Evolutionary conservation across 1,140 invertebrate genomes (phyloP), one percentile per base, ranked within the genome.

Genomic region (Drosophila mojavensis): DNA sequence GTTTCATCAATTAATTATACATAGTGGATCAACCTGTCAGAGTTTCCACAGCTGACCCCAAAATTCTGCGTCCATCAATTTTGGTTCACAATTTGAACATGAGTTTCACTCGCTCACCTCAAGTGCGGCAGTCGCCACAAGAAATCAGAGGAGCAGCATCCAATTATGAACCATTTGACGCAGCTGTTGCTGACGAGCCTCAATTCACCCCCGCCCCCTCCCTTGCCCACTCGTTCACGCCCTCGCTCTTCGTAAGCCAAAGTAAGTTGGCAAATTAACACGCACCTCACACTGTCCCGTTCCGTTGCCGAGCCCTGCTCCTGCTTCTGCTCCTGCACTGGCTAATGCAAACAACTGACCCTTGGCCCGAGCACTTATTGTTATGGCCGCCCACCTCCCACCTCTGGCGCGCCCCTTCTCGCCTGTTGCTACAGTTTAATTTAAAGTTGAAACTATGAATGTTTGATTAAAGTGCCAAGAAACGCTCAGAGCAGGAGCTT

Each of bases 401-500:
- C 5, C 20, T 17, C 4, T 13, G 15, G 2, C 2, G 33, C 33
- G 33, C 28, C 62, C 26, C n/a, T 6, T 47, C 17, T 1, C 15
- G n/a, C n/a, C 43, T 28, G 47, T 45, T 28, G 20, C 65, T 24
- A 36, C 82, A 79, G 74, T 78, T 86, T 86, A 79, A 86, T 81
- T 86, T 89, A 83, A 88, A 80, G 80, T 80, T 84, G 56, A 74
- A 88, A 88, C 84, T 89, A 88, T 88, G 84, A 89, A 88, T 88
- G 66, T 70, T 82, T 88, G 77, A 88, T 89, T 86, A 89, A 80
- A 80, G 70, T 62, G 76, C 72, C 51, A 20, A 65, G 10, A 64
- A 71, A 36, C 33, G n/a, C 43, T 76, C 72, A 56, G 59, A 73
- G 55, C 61, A 41, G 39, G 17, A 17, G 1, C 17, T 17, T 17